Evolutionary conservation across 1,140 invertebrate species (phyloP).

Genomic region (Diplogasteroides magnus): DNA sequence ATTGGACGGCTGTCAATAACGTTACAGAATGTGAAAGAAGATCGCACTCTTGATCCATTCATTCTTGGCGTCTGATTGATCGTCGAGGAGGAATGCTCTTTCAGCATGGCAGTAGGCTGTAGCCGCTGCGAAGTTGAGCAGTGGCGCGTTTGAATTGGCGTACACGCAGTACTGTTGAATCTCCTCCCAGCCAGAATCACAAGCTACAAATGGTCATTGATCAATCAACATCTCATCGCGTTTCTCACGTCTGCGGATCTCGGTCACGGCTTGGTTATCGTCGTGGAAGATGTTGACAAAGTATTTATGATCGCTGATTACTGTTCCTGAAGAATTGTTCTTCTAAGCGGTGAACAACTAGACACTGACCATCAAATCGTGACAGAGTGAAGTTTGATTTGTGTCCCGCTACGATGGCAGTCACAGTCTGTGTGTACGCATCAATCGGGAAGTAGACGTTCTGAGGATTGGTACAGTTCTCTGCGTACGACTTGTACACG

Average conservation of each 20-base stretch:
- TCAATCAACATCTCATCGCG: neutral
- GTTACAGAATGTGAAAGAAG: neutral
- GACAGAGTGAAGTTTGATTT: conserved; percentile 14
- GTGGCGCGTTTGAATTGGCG: neutral
- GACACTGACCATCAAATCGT: too few relatives aligned
- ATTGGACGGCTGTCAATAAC: too few relatives aligned
- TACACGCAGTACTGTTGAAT: conserved; percentile 22
- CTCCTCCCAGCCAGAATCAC: conserved; percentile 23
- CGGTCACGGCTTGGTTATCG: neutral
- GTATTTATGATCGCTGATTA: conserved; percentile 5
- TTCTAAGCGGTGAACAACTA: too few relatives aligned
- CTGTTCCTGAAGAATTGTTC: too few relatives aligned
- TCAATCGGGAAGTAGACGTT: conserved; percentile 32
- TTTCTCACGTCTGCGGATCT: neutral
- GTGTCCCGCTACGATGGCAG: conserved; percentile 12
- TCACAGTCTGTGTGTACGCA: conserved; percentile 30
- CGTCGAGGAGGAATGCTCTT: conserved; percentile 30
- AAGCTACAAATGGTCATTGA: conserved; percentile 14
- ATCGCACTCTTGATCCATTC: neutral
- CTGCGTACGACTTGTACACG: conserved; percentile 12
- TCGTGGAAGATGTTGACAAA: neutral
- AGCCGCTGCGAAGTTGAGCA: conserved; percentile 10
- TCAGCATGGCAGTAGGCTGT: conserved; percentile 15
- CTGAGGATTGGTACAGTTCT: conserved; percentile 14
- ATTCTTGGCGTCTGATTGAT: conserved; percentile 21